Evolutionary conservation across 2,888 invertebrate species (phyloP).

Genomic region (Chymomyza fuscimana): DNA sequence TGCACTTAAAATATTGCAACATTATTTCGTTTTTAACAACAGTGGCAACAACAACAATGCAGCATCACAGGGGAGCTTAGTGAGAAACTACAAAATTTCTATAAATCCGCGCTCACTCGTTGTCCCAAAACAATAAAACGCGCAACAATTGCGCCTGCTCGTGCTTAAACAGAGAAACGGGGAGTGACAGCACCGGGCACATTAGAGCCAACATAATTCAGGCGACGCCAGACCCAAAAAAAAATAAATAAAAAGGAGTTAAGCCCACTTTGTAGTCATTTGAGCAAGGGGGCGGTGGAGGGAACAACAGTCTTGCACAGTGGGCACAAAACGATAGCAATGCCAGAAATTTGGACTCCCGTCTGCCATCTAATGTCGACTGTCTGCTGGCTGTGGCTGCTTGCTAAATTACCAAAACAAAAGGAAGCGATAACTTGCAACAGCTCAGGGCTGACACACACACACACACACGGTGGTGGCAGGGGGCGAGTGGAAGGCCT

Average conservation of each 20-base stretch:
- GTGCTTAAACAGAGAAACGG: slow-evolving; percentile 55
- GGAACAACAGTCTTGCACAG: slow-evolving; percentile 28
- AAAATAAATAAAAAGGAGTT: slow-evolving; percentile 21
- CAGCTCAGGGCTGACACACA: slow-evolving; percentile 23
- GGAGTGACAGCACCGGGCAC: slow-evolving; percentile 34
- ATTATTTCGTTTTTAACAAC: slow-evolving; percentile 30
- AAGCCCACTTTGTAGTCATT: slow-evolving; percentile 74
- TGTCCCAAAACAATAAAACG: slow-evolving; percentile 71
- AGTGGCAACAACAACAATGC: slow-evolving; percentile 17
- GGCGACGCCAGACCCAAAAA: slow-evolving; percentile 43
- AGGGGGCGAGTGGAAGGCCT: slow-evolving; percentile 16
- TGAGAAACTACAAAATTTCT: slow-evolving; percentile 55
- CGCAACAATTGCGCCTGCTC: slow-evolving; percentile 69
- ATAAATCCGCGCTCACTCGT: slow-evolving; percentile 52
- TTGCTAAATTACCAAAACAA: slow-evolving; percentile 74
- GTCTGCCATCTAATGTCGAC: not conserved
- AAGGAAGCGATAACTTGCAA: slow-evolving; percentile 72
- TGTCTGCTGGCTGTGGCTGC: slow-evolving; percentile 43
- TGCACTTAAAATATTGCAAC: slow-evolving; percentile 59
- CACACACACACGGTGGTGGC: slow-evolving; percentile 40
- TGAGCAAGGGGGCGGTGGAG: slow-evolving; percentile 35
- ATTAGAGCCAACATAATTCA: slow-evolving; percentile 72
- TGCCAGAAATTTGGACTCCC: slow-evolving; percentile 69
- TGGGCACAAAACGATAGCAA: slow-evolving; percentile 60
- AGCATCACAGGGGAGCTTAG: slow-evolving; percentile 25